Percentiles rank a stretch among this genome's conserved stretches.
phyloP scores from a whole-genome alignment of 2,113 vertebrate species.

The Psephotus haematonotus region DNA sequence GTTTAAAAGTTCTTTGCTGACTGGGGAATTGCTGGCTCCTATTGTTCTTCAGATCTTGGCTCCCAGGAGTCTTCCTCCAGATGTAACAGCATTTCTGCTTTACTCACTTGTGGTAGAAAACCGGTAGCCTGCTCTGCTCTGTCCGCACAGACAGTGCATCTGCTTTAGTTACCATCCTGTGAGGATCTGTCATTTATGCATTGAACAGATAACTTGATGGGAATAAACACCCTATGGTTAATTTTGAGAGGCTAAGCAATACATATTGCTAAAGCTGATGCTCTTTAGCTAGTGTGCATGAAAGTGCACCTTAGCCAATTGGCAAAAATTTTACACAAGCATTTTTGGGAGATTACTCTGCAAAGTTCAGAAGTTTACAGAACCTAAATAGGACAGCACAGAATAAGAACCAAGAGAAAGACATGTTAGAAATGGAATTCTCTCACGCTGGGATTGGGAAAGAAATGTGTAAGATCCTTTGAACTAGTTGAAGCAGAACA shows the following conservation, averaged over 20 bases:
- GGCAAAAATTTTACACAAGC: neutral
- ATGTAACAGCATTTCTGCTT: neutral
- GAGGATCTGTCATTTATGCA: neutral
- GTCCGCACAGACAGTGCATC: neutral
- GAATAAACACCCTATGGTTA: neutral
- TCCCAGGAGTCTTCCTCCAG: slow-evolving; percentile 11
- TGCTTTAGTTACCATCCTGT: neutral
- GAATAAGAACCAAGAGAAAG: neutral
- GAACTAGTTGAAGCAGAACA: neutral
- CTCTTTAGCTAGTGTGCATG: neutral
- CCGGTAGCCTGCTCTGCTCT: neutral
- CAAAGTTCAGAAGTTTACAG: neutral
- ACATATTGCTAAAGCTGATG: neutral
- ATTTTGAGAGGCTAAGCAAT: neutral
- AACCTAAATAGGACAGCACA: neutral
- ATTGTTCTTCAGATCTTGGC: neutral
- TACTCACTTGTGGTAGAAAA: neutral
- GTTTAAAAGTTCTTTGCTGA: slow-evolving; percentile 17
- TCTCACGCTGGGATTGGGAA: neutral
- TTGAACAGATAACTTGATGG: neutral
- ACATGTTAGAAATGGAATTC: neutral
- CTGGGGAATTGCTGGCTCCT: neutral
- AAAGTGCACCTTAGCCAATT: neutral
- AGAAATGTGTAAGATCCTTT: neutral
- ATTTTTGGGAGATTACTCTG: neutral